Evolutionary conservation across 2,113 vertebrate species (phyloP).

Genomic region (Scartelaos histophorus): DNA sequence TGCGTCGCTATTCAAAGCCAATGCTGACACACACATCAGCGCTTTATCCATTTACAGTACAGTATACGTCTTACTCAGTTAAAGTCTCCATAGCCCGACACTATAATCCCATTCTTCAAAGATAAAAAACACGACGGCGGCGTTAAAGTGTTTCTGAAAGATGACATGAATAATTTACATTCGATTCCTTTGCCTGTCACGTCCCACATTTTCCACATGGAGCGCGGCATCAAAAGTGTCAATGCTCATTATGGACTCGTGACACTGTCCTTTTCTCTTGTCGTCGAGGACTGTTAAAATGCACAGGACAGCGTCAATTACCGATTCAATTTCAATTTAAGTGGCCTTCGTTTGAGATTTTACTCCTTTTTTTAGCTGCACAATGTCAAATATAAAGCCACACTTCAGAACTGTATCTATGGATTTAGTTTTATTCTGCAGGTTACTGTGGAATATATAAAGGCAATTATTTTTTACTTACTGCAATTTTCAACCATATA

Average conservation of each 20-base stretch:
- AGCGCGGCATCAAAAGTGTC: slow-evolving; percentile 4
- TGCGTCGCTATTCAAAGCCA: background rate
- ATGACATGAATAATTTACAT: slow-evolving; percentile 5
- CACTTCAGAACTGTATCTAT: no score
- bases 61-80: background rate
- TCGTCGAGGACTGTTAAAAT: no score
- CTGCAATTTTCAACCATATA: no score
- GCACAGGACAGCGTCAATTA: no score
- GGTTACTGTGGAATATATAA: no score
- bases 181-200: background rate
- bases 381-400: no score
- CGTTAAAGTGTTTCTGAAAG: background rate
- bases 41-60: background rate
- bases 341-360: no score
- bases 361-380: no score
- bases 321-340: no score
- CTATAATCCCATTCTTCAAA: background rate
- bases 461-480: no score
- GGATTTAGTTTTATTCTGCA: no score
- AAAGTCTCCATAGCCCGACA: background rate
- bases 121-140: background rate
- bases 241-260: slow-evolving; percentile 5
- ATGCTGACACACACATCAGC: background rate
- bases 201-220: slow-evolving; percentile 1
- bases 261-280: background rate